A percentile compares a stretch with the other conserved stretches of the same genome.
These are phyloP conservation scores for Batillaria attramentaria DNA, from an alignment of 1,140 invertebrate species.

Conservation along the genomic window DNA sequence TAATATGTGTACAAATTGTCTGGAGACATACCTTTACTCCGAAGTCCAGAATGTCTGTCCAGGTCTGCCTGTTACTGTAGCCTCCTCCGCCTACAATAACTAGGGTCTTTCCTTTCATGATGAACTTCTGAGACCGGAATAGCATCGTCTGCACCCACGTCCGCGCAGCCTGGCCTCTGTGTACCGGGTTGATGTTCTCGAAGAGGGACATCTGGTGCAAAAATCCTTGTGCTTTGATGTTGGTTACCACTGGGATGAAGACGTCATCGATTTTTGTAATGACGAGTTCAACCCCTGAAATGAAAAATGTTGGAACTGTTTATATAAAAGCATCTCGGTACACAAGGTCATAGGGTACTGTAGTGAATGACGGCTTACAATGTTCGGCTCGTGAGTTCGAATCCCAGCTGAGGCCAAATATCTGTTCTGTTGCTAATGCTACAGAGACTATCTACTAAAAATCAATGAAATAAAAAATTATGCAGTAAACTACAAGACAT, in stretches of 20 bases:
- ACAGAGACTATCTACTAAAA: no score
- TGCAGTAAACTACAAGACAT: no score
- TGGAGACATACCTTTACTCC: constrained; percentile 50
- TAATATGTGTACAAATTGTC: no score
- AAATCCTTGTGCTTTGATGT: constrained; percentile 76
- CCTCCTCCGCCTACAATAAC: constrained; percentile 39
- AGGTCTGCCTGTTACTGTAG: constrained; percentile 38
- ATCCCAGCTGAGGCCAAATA: no score
- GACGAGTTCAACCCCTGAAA: constrained; percentile 74
- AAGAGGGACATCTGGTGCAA: constrained; percentile 64
- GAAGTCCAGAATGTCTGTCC: constrained; percentile 38
- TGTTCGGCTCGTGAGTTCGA: no score
- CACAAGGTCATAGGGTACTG: no score
- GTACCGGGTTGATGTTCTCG: constrained; percentile 18
- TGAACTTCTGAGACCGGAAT: constrained; percentile 31
- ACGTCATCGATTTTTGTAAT: constrained; percentile 75
- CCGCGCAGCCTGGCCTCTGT: constrained; percentile 32
- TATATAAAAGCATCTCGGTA: no score
- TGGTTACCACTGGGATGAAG: constrained; percentile 75
- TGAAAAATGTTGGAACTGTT: no score
- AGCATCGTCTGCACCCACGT: constrained; percentile 43
- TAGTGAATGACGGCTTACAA: no score
- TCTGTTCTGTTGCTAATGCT: no score
- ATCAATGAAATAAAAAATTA: no score
- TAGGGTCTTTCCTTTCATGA: constrained; percentile 38